phyloP scores from a whole-genome alignment of 92 coral and sea anemone species.

The Heliopora coerulea region DNA sequence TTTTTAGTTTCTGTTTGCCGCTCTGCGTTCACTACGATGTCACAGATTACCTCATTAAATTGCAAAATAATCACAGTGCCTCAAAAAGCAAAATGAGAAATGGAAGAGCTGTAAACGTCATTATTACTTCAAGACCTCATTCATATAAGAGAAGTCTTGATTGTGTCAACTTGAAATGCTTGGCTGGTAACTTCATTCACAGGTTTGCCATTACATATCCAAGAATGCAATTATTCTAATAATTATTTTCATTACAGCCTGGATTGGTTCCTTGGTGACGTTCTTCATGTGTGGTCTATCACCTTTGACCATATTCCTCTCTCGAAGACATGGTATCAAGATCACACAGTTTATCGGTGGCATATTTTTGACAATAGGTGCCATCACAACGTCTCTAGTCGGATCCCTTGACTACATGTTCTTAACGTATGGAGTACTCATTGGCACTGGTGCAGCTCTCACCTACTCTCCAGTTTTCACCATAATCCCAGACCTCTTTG shows the following conservation, averaged over 20 bases:
- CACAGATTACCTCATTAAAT: no score
- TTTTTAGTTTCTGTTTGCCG: no score
- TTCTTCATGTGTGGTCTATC: slow-evolving; percentile 11
- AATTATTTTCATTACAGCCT: background rate
- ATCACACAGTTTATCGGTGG: slow-evolving; percentile 36
- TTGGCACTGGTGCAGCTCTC: slow-evolving; percentile 36
- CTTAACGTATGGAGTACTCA: slow-evolving; percentile 35
- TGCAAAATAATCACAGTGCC: no score
- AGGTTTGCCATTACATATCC: no score
- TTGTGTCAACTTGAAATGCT: no score
- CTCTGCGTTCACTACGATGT: no score
- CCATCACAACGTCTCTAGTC: slow-evolving; percentile 37
- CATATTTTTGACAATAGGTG: slow-evolving; percentile 21
- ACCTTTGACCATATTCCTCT: slow-evolving; percentile 29
- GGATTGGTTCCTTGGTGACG: slow-evolving; percentile 35
- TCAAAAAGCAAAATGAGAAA: no score
- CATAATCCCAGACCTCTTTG: slow-evolving; percentile 43
- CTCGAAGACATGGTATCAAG: slow-evolving; percentile 23
- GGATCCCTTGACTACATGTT: slow-evolving; percentile 34
- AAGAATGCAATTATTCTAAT: no score
- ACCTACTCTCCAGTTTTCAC: slow-evolving; percentile 28
- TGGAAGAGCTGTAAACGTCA: no score
- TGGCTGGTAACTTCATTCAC: no score
- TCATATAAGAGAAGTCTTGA: no score
- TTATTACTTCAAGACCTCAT: no score